A percentile compares a stretch with the other conserved stretches of the same genome.
Evolutionary conservation across 2,888 invertebrate species (phyloP).

Genomic region (Branchellion lobata): DNA sequence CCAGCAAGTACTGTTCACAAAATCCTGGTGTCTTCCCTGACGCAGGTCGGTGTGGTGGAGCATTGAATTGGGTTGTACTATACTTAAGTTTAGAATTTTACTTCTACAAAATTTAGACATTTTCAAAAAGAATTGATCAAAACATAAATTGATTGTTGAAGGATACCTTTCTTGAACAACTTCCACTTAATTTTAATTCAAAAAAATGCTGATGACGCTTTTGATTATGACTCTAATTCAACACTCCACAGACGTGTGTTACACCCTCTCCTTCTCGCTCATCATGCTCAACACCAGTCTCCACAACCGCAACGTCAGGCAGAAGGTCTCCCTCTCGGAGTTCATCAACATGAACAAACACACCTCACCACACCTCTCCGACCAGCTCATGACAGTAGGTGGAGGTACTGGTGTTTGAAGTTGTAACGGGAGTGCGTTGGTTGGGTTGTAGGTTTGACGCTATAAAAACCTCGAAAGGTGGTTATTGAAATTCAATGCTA

Average conservation of each 20-base stretch:
- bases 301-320: conserved; percentile 95
- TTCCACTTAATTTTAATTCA: conserved; percentile 8
- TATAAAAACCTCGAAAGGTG: too few relatives aligned
- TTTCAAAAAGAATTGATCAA: too few relatives aligned
- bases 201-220: background rate
- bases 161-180: too few relatives aligned
- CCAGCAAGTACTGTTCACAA: conserved; percentile 91
- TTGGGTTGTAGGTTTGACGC: background rate
- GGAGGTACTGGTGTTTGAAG: too few relatives aligned
- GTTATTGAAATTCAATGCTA: too few relatives aligned
- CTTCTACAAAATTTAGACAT: too few relatives aligned
- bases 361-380: conserved; percentile 72
- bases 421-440: background rate
- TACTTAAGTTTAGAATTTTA: background rate
- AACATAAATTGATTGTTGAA: too few relatives aligned
- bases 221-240: background rate
- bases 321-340: conserved; percentile 91
- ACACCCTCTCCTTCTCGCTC: conserved; percentile 94
- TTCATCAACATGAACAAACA: conserved; percentile 93
- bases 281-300: conserved; percentile 98
- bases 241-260: conserved; percentile 79
- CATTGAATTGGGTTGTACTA: background rate
- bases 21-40: conserved; percentile 95
- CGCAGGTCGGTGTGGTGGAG: conserved; percentile 70
- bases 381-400: conserved; percentile 80